Base-by-base conservation (phyloP, 2,113 vertebrate genomes). In the Dicentrarchus labrax region DNA sequence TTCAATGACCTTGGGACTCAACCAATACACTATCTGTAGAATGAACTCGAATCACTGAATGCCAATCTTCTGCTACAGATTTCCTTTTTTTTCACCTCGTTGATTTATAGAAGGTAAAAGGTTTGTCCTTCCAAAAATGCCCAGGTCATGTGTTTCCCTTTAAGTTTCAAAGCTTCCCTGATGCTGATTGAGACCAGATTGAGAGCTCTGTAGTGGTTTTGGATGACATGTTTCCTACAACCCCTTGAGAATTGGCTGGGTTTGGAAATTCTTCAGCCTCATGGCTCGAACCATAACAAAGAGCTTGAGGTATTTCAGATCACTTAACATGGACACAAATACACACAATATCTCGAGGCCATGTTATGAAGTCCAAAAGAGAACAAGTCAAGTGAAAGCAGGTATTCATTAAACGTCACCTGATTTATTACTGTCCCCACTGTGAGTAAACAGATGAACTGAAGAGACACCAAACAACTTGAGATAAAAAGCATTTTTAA, bases 121-220 rank as follows among this genome's bases (percentile, higher is more conserved):
- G n/a, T 59, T 71, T 82, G 41, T 65, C 47, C 70, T 71, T 45
- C 10, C 50, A 48, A 62, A 74, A 73, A 78, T 65, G 61, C 65
- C 6, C 47, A 59, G 68, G 72, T 89, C 93, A 94, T 94, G 80
- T 95, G 94, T 93, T 94, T 95, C 78, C 74, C 87, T 85, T 94
- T 90, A 93, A 83, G 36, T 90, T 94, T 93, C 91, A 94, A 94
- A 94, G 94, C 73, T 75, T 82, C 71, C 69, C 77, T 70, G 82
- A 76, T 62, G 76, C 78, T 94, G 92, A 95, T 95, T 94, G 81
- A 89, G 86, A 91, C 86, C 94, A 95, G 93, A 93, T 86, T 88
- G 64, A 65, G 80, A 79, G 66, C 88, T 87, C 75, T 91, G 90
- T 91, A 87, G 88, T 78, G 90, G 89, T 94, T 95, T 95, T 91